A percentile compares a stretch with the other conserved stretches of the same genome.
phyloP scores from a whole-genome alignment of 1,140 invertebrate genomes.

The Colletes latitarsis region DNA sequence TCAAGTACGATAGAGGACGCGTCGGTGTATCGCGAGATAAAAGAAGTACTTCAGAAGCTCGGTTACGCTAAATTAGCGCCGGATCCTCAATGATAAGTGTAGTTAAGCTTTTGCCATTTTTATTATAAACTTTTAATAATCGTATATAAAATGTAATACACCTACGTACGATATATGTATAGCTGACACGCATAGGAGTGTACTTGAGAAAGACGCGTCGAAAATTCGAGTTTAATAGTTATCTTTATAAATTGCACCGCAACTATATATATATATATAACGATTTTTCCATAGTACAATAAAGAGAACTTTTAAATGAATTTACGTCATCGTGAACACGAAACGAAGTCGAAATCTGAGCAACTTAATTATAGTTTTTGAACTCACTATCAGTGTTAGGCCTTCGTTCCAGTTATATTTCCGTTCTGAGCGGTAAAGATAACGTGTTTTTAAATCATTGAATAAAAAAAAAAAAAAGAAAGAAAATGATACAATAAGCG shows the following conservation, averaged over 20 bases:
- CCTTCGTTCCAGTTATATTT: neutral
- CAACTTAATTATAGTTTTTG: constrained; percentile 2
- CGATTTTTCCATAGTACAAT: neutral
- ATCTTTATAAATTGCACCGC: neutral
- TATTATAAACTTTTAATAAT: constrained; percentile 39
- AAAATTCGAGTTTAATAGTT: constrained; percentile 1
- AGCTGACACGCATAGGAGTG: constrained; percentile 9
- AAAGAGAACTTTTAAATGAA: neutral
- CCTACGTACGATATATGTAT: constrained; percentile 19
- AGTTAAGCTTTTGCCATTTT: constrained; percentile 23
- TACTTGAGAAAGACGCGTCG: neutral
- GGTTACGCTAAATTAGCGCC: constrained; percentile 89
- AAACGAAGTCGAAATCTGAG: neutral
- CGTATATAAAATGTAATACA: constrained; percentile 46
- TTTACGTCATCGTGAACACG: neutral
- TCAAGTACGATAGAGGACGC: constrained; percentile 95
- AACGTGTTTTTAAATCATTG: neutral
- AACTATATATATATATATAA: too few relatives aligned
- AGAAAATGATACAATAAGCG: neutral
- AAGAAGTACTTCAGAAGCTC: constrained; percentile 86
- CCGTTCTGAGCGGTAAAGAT: neutral
- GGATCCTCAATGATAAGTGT: constrained; percentile 81
- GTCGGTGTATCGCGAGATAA: constrained; percentile 89
- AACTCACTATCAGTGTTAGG: neutral
- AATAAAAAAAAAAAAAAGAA: too few relatives aligned